Percentiles rank a stretch among this genome's conserved stretches.
Evolutionary conservation across 2,888 invertebrate species (phyloP).

Genomic region (Drosophila meridionalis): DNA sequence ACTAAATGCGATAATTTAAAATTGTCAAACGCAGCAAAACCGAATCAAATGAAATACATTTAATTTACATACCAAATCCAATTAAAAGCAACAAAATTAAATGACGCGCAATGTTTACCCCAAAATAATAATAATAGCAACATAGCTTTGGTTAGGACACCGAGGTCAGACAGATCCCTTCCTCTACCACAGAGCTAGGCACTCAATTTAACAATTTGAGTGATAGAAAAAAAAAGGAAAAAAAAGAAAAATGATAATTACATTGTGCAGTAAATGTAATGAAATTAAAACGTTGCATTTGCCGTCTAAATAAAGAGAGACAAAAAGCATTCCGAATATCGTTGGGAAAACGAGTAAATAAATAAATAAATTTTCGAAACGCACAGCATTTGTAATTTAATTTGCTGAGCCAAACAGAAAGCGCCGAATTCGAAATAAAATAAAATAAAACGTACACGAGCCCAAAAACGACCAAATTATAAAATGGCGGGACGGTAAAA

Average conservation of each 20-base stretch:
- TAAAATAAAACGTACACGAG: constrained; percentile 56
- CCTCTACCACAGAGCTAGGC: constrained; percentile 4
- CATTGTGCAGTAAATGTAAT: constrained; percentile 61
- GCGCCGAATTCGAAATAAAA: constrained; percentile 28
- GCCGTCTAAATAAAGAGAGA: constrained; percentile 36
- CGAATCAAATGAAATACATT: constrained; percentile 48
- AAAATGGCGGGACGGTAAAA: constrained; percentile 61
- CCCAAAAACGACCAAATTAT: constrained; percentile 45
- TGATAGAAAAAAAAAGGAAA: constrained; percentile 13
- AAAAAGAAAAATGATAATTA: constrained; percentile 49
- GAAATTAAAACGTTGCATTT: constrained; percentile 74
- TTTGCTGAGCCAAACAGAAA: constrained; percentile 68
- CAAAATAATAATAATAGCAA: constrained; percentile 10
- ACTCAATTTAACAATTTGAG: constrained; percentile 59
- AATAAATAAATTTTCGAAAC: constrained; percentile 60
- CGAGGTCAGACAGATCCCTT: background rate
- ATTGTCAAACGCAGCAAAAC: constrained; percentile 34
- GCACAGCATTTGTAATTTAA: constrained; percentile 65
- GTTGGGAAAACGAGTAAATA: constrained; percentile 54
- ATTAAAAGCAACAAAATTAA: constrained; percentile 59
- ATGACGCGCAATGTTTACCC: constrained; percentile 34
- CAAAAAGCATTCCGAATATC: constrained; percentile 15
- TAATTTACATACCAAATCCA: constrained; percentile 66
- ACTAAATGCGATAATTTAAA: constrained; percentile 13
- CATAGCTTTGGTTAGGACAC: background rate